Percentiles rank a stretch among this genome's conserved stretches.
These are phyloP conservation scores for Phortica variegata DNA, from an alignment of 1,140 invertebrate genomes.

Conservation along the genomic window DNA sequence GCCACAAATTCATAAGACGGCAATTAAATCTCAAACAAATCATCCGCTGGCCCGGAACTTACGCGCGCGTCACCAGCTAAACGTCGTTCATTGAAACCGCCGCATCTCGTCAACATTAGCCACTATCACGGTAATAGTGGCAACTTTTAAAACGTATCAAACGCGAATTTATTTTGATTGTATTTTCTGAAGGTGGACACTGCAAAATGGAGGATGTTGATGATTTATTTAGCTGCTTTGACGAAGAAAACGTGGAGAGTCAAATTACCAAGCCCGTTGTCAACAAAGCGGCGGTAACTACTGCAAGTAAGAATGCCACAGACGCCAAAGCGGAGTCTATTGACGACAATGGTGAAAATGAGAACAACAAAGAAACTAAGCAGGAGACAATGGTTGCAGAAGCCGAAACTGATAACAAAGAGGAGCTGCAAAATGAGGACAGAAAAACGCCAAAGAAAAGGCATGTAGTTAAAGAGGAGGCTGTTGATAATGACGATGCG, in stretches of 20 bases:
- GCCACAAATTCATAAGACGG: too few species aligned
- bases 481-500: conserved; percentile 4
- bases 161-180: not conserved
- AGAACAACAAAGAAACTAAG: not conserved
- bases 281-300: too few species aligned
- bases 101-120: not conserved
- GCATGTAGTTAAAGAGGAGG: not conserved
- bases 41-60: not conserved
- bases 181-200: not conserved
- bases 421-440: conserved; percentile 8
- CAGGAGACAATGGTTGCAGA: too few species aligned
- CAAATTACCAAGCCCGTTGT: not conserved
- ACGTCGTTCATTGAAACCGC: conserved; percentile 13
- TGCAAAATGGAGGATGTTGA: conserved; percentile 42
- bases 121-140: too few species aligned
- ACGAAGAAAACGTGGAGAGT: conserved; percentile 28
- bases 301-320: too few species aligned
- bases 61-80: conserved; percentile 2
- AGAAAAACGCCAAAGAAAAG: conserved; percentile 18
- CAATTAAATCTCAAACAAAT: conserved; percentile 1
- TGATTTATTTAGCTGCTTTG: conserved; percentile 48
- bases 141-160: too few species aligned
- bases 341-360: not conserved
- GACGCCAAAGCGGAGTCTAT: too few species aligned
- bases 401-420: not conserved